phyloP scores from a whole-genome alignment of 2,113 vertebrate genomes.

The Coreoperca whiteheadi region DNA sequence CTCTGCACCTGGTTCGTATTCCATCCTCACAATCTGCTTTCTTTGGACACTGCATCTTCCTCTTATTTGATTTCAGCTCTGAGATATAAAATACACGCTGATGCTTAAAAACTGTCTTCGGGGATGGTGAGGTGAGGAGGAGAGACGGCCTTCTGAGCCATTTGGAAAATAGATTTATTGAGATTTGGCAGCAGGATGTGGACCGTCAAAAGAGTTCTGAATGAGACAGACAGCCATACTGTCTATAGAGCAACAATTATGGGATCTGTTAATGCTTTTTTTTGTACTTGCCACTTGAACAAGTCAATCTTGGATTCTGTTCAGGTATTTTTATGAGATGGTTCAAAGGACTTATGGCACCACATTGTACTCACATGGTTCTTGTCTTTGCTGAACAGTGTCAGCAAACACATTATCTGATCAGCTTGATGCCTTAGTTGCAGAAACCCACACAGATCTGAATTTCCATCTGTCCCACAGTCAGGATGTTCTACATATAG shows the following conservation, averaged over 20 bases:
- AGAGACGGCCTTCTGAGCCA: conserved; percentile 41
- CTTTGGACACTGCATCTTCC: conserved; percentile 75
- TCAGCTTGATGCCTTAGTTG: conserved; percentile 32
- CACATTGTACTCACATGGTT: conserved; percentile 46
- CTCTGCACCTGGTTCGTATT: conserved; percentile 81
- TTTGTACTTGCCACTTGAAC: conserved; percentile 52
- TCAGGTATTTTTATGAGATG: conserved; percentile 72
- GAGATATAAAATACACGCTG: conserved; percentile 72
- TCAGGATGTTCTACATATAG: conserved; percentile 54
- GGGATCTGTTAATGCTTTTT: conserved; percentile 56
- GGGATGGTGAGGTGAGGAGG: conserved; percentile 53
- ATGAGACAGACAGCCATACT: conserved; percentile 46
- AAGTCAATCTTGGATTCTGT: conserved; percentile 56
- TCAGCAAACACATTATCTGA: conserved; percentile 58
- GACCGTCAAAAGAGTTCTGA: conserved; percentile 40
- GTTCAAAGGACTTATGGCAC: conserved; percentile 65
- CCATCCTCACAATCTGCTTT: conserved; percentile 76
- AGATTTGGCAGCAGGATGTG: conserved; percentile 62
- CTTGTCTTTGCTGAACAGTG: conserved; percentile 54
- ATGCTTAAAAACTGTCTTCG: conserved; percentile 64
- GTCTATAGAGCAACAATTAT: conserved; percentile 65
- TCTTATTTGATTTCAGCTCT: conserved; percentile 77
- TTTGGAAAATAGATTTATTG: conserved; percentile 71
- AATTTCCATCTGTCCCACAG: conserved; percentile 45
- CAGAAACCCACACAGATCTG: conserved; percentile 21